phyloP scores from a whole-genome alignment of 2,888 invertebrate species.

The Chrysina gloriosa region DNA sequence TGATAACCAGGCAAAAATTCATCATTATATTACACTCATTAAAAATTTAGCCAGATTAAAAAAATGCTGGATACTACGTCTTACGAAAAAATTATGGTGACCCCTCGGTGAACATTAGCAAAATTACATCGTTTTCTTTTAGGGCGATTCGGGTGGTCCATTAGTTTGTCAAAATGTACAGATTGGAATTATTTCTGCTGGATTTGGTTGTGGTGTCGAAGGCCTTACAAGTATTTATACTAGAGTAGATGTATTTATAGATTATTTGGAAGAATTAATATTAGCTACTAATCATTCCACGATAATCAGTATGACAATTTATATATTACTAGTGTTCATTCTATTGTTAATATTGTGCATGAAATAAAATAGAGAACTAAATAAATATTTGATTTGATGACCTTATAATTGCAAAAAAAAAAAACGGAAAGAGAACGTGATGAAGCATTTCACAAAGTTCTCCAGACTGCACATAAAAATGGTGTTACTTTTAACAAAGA shows the following conservation, averaged over 20 bases:
- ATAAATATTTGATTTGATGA: neutral
- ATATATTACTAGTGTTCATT: neutral
- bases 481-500: too few relatives aligned
- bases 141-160: constrained; percentile 27
- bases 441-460: too few relatives aligned
- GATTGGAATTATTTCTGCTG: constrained; percentile 29
- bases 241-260: constrained; percentile 7
- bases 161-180: constrained; percentile 13
- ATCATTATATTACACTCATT: too few relatives aligned
- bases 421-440: too few relatives aligned
- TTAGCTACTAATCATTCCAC: neutral
- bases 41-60: neutral
- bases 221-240: constrained; percentile 25
- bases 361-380: neutral
- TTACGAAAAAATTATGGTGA: too few relatives aligned
- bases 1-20: too few relatives aligned
- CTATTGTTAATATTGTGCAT: neutral
- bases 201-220: constrained; percentile 28
- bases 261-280: neutral
- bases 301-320: neutral
- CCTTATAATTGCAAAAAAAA: too few relatives aligned
- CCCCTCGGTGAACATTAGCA: neutral
- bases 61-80: neutral
- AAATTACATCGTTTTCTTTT: neutral
- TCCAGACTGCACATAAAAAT: too few relatives aligned